These are phyloP conservation scores for Sicus ferrugineus DNA, from an alignment of 2,888 invertebrate species.

Conservation along the genomic window DNA sequence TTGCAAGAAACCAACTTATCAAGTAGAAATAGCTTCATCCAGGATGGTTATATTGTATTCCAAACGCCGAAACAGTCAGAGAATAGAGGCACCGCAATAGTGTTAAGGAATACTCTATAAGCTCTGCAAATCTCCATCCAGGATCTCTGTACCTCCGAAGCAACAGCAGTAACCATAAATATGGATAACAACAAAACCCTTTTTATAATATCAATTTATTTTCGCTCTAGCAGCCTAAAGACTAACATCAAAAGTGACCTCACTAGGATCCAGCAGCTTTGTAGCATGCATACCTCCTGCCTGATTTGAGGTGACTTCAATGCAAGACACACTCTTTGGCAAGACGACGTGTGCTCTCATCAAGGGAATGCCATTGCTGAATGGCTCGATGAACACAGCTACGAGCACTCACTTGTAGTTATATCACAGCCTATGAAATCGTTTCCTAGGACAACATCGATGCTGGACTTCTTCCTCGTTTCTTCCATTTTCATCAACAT, in stretches of 20 bases:
- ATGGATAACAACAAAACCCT: not conserved
- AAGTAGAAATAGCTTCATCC: not conserved
- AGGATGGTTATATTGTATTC: not conserved
- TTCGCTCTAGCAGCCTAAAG: not conserved
- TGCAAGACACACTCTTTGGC: too few relatives aligned
- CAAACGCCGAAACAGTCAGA: not conserved
- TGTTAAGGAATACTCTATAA: not conserved
- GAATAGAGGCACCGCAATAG: not conserved
- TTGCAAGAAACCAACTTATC: not conserved
- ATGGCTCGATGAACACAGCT: not conserved
- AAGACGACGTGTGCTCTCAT: too few relatives aligned
- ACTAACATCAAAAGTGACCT: not conserved
- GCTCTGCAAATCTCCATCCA: not conserved
- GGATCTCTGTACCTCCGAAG: not conserved
- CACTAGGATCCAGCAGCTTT: not conserved
- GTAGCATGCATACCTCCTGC: not conserved
- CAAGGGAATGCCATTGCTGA: not conserved
- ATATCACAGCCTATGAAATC: not conserved
- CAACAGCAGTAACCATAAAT: not conserved
- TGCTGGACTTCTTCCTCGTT: constrained; percentile 6
- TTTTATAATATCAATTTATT: not conserved
- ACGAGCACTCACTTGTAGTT: not conserved
- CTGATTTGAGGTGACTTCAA: too few relatives aligned
- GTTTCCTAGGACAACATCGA: not conserved
- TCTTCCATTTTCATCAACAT: not conserved